These are phyloP conservation scores for Nothoprocta pentlandii DNA, from an alignment of 2,113 vertebrate species.

Conservation along the genomic window DNA sequence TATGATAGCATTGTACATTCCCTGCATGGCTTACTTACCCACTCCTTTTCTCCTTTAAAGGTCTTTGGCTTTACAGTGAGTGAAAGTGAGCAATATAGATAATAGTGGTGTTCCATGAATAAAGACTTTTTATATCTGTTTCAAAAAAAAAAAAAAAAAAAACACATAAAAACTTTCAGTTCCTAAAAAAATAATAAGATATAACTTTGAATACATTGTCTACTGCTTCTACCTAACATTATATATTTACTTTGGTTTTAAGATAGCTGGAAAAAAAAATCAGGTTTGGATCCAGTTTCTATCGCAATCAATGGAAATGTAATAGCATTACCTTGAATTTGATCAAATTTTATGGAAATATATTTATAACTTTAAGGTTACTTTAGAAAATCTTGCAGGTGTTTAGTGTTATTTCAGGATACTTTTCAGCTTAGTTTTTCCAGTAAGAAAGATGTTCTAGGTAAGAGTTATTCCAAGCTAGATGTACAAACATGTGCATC, in stretches of 20 bases:
- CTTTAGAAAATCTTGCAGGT: background rate
- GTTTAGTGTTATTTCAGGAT: background rate
- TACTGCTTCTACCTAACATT: background rate
- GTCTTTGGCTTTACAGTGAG: background rate
- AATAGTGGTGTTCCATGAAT: background rate
- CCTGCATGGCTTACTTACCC: background rate
- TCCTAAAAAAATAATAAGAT: background rate
- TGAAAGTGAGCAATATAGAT: background rate
- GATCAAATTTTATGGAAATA: background rate
- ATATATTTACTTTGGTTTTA: background rate
- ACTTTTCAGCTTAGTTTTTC: background rate
- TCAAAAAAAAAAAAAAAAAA: background rate
- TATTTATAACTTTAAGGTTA: background rate
- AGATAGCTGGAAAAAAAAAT: background rate
- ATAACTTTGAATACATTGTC: background rate
- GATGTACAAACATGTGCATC: background rate
- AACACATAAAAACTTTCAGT: background rate
- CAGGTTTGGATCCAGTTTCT: background rate
- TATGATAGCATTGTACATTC: background rate
- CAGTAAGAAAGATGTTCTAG: background rate
- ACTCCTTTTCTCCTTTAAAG: background rate
- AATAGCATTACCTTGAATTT: background rate
- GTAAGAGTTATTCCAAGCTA: background rate
- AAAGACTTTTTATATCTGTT: background rate
- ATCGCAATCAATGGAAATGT: background rate